These are phyloP conservation scores for Peromyscus maniculatus DNA, from an alignment of 2,113 vertebrate species.

Conservation along the genomic window DNA sequence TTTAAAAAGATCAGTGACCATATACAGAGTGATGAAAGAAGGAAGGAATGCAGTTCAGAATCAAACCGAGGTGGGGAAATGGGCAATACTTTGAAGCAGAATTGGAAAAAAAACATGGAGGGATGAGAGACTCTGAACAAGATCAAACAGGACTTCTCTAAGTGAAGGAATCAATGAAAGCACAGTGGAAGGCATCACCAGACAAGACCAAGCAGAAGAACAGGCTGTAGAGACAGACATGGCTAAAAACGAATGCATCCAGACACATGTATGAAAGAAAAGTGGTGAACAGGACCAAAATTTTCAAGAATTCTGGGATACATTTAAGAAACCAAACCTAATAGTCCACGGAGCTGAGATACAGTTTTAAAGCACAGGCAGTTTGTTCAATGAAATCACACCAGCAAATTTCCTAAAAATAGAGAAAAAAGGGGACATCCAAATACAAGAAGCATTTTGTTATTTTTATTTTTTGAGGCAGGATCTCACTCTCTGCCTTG, in stretches of 20 bases:
- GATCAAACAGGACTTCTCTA: neutral
- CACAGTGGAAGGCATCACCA: neutral
- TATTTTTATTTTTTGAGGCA: neutral
- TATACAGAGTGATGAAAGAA: neutral
- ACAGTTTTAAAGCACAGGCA: neutral
- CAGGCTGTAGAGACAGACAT: neutral
- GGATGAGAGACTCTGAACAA: neutral
- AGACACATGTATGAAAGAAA: neutral
- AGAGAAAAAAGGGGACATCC: neutral
- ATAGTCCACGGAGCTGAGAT: neutral
- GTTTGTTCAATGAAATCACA: neutral
- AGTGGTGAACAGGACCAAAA: neutral
- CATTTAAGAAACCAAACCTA: neutral
- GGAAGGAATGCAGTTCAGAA: neutral
- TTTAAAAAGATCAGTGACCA: neutral
- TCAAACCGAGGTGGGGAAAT: neutral
- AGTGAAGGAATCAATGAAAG: neutral
- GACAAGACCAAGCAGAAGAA: neutral
- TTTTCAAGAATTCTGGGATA: neutral
- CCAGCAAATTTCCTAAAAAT: neutral
- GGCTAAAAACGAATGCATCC: neutral
- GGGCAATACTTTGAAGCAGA: neutral
- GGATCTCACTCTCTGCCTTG: neutral
- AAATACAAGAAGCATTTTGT: neutral
- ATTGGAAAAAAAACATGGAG: neutral